phyloP scores from a whole-genome alignment of 2,888 invertebrate genomes.

The Dasypolia templi region DNA sequence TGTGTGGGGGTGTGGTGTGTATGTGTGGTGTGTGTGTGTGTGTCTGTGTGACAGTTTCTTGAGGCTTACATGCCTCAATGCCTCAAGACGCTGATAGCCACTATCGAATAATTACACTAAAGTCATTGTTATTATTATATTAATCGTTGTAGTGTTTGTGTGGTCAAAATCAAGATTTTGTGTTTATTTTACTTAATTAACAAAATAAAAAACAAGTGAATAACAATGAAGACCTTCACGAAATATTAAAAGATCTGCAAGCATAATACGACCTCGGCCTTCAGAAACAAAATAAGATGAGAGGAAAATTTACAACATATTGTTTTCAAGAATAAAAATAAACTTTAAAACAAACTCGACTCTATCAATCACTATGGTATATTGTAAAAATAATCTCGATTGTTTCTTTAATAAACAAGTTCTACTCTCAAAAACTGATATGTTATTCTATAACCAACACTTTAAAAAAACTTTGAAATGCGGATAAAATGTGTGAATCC shows the following conservation, averaged over 20 bases:
- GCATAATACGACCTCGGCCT: slow-evolving; percentile 7
- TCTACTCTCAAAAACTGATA: not conserved
- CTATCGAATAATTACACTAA: not conserved
- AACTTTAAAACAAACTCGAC: slow-evolving; percentile 20
- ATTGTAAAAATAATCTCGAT: slow-evolving; percentile 34
- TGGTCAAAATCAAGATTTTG: not conserved
- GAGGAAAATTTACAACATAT: slow-evolving; percentile 29
- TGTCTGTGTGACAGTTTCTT: too few relatives aligned
- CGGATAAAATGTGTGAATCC: not conserved
- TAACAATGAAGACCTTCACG: not conserved
- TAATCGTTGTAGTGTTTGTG: not conserved
- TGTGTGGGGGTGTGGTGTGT: too few relatives aligned
- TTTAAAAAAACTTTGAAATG: too few relatives aligned
- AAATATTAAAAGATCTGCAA: slow-evolving; percentile 11
- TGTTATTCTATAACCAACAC: not conserved
- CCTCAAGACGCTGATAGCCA: not conserved
- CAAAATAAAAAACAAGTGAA: not conserved
- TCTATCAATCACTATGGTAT: slow-evolving; percentile 33
- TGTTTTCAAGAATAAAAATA: slow-evolving; percentile 31
- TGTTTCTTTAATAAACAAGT: slow-evolving; percentile 31
- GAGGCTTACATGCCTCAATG: too few relatives aligned
- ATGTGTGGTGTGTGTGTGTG: too few relatives aligned
- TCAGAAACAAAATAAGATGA: slow-evolving; percentile 19
- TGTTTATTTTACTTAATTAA: not conserved
- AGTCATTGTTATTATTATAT: not conserved